phyloP scores from a whole-genome alignment of 2,888 invertebrate species.

The Cordilura impudica region DNA sequence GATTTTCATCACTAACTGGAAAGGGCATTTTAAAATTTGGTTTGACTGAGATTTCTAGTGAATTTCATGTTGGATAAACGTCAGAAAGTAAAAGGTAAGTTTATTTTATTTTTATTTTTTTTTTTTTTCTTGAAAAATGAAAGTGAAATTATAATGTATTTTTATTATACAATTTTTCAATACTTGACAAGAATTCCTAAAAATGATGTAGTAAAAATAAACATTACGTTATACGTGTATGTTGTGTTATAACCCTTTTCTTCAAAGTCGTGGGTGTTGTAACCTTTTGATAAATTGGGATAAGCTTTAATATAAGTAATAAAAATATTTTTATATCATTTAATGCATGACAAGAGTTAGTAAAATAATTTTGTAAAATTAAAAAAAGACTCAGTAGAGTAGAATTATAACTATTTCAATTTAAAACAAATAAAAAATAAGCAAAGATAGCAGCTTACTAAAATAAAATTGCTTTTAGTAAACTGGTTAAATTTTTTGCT shows the following conservation, averaged over 20 bases:
- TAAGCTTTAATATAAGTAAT: no score
- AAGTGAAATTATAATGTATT: constrained; percentile 51
- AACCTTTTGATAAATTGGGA: background rate
- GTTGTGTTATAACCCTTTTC: no score
- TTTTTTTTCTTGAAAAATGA: constrained; percentile 14
- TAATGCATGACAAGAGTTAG: no score
- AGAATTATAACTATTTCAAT: no score
- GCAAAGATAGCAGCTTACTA: no score
- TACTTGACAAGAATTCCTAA: constrained; percentile 32
- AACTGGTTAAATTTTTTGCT: no score
- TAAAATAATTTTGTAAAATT: no score
- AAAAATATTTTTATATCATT: no score
- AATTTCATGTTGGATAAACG: constrained; percentile 16
- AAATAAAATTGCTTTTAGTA: no score
- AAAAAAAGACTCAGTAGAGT: no score
- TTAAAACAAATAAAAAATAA: no score
- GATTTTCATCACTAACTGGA: background rate
- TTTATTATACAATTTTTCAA: constrained; percentile 3
- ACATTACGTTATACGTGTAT: no score
- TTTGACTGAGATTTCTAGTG: constrained; percentile 3
- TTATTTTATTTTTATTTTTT: background rate
- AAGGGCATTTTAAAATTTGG: background rate
- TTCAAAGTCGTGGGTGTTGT: background rate
- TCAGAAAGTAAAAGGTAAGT: constrained; percentile 25
- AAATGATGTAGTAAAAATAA: background rate